Conservation (phyloP, 2,888 invertebrate genomes). For the Lutraria lutraria region DNA sequence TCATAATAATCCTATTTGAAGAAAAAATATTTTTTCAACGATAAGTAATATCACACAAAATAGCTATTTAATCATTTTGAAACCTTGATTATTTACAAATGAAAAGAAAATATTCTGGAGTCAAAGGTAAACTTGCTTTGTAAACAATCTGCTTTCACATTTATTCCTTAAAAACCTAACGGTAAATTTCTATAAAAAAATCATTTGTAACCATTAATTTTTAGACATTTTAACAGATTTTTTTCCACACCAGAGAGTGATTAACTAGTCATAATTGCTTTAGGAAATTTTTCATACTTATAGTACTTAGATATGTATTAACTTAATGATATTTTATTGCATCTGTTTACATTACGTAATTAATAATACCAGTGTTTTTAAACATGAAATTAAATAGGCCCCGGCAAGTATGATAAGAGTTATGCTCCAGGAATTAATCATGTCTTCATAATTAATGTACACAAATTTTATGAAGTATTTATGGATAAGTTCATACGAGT, state of each 20-base stretch:
- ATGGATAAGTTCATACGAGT: no score
- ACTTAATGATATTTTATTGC: no score
- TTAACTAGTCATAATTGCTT: neutral
- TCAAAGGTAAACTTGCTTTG: neutral
- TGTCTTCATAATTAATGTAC: no score
- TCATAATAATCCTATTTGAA: neutral
- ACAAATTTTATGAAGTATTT: no score
- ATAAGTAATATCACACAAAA: neutral
- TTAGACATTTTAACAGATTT: neutral
- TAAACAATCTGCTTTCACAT: neutral
- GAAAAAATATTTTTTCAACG: neutral
- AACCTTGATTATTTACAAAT: neutral
- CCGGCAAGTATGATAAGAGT: no score
- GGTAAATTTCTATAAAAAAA: neutral
- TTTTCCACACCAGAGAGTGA: neutral
- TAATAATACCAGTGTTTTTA: no score
- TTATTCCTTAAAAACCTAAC: neutral
- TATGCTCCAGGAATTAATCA: no score
- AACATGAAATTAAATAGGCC: no score
- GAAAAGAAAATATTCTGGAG: neutral
- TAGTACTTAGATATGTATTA: no score
- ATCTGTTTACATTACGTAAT: no score
- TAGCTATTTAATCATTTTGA: neutral
- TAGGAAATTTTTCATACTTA: neutral
- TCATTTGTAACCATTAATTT: neutral